Evolutionary conservation across 2,888 invertebrate species (phyloP), one percentile per base, ranked within the genome.

Genomic region (Melinaea menophilus): DNA sequence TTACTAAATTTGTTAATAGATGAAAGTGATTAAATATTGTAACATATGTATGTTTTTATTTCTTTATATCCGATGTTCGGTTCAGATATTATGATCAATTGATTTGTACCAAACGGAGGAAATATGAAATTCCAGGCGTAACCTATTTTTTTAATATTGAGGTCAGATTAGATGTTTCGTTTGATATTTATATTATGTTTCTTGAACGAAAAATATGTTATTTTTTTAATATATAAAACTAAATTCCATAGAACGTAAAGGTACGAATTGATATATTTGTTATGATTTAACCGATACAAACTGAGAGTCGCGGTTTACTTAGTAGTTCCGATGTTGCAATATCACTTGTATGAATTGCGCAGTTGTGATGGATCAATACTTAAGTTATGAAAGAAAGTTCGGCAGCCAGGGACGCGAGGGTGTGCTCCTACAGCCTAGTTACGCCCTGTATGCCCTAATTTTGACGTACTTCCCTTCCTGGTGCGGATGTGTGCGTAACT

Each of bases 361-460:
- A 88, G 87, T 86, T 86, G 81, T 85, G 86, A 84, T 85, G 90
- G 90, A 90, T 90, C 90, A 86, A 90, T 90, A 89, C 85, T 74
- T 84, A 87, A 89, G 88, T 90, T 90, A 89, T 90, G 90, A 90
- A 90, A 90, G 88, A 84, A 88, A 90, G 82, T 90, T 89, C 82
- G 86, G 86, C 85, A 86, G 84, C 87, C 85, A 86, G 84, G 84
- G 81, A 82, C 85, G 88, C 81, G 81, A 81, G 84, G 78, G 82
- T 83, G 85, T 87, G 51, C 9, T 3, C 78, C 84, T 87, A 83
- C 86, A 87, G 86, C 89, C 89, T 89, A 88, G 88, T 86, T 89
- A 85, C 88, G 85, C 88, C 87, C 81, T 88, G 86, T 85, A 89
- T 90, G 90, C 88, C 89, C 90, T 90, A 90, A 89, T 90, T 90